phyloP scores from a whole-genome alignment of 2,888 invertebrate genomes.

The Cristatella mucedo region DNA sequence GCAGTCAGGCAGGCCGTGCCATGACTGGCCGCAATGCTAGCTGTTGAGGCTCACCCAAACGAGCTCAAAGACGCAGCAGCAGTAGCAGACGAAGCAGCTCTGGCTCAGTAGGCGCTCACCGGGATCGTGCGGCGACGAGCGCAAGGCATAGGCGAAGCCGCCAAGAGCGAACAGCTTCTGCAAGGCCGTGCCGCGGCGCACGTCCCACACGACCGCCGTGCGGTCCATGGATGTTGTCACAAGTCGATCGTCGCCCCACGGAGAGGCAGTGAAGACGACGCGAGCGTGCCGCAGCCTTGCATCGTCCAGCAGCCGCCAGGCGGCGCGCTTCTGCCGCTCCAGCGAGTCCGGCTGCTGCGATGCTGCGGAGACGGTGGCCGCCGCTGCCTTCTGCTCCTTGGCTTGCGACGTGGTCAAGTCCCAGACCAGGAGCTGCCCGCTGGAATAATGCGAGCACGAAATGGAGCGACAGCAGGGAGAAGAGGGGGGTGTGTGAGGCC shows the following conservation, averaged over 20 bases:
- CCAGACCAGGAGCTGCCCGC: slow-evolving; percentile 49
- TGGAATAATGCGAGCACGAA: slow-evolving; percentile 17
- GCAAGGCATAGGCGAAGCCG: slow-evolving; percentile 49
- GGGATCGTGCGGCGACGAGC: slow-evolving; percentile 54
- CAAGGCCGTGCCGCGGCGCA: not conserved
- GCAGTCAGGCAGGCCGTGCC: too few relatives aligned
- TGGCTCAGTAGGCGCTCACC: too few relatives aligned
- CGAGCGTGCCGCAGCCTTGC: slow-evolving; percentile 47
- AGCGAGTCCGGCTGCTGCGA: too few relatives aligned
- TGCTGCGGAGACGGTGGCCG: too few relatives aligned
- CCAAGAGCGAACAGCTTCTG: slow-evolving; percentile 39
- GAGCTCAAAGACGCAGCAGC: too few relatives aligned
- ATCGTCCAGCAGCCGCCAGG: too few relatives aligned
- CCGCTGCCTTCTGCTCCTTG: slow-evolving; percentile 18
- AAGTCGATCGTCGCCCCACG: not conserved
- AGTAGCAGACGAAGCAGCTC: too few relatives aligned
- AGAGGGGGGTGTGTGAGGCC: not conserved
- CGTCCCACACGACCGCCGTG: not conserved
- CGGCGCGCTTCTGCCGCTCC: too few relatives aligned
- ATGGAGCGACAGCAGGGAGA: not conserved
- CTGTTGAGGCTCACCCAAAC: too few relatives aligned
- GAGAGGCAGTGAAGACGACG: slow-evolving; percentile 43
- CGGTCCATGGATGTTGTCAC: slow-evolving; percentile 7
- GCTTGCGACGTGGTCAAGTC: slow-evolving; percentile 41
- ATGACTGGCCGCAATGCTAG: too few relatives aligned